phyloP scores from a whole-genome alignment of 2,888 invertebrate species.

The Stratiomys singularior region DNA sequence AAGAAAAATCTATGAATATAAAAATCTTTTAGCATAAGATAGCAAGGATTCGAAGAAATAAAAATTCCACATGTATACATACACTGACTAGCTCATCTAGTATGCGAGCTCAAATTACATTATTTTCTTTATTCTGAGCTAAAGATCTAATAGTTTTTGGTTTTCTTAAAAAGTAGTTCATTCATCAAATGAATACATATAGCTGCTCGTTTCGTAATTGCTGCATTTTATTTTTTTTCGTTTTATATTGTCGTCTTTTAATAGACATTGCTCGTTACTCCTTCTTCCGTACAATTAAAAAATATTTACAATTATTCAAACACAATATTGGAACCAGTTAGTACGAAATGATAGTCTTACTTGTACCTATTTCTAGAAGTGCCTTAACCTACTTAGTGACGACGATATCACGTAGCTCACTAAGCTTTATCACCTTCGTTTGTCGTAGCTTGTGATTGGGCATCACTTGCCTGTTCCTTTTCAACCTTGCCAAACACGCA shows the following conservation, averaged over 20 bases:
- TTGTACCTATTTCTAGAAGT: background rate
- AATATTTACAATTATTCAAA: background rate
- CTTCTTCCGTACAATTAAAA: background rate
- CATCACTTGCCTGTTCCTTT: slow-evolving; percentile 62
- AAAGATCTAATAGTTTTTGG: no score
- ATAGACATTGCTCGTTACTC: slow-evolving; percentile 4
- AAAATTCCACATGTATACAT: no score
- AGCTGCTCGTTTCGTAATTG: background rate
- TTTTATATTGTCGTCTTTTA: background rate
- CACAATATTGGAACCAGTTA: background rate
- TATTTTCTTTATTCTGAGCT: no score
- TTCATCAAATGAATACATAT: no score
- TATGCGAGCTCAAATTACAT: no score
- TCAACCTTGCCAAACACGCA: slow-evolving; percentile 63
- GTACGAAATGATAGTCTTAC: no score
- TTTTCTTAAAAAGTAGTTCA: no score
- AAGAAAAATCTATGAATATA: no score
- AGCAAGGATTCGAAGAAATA: no score
- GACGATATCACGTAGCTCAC: background rate
- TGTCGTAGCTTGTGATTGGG: slow-evolving; percentile 62
- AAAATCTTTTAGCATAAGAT: no score
- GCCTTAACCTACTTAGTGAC: background rate
- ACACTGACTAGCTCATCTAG: no score
- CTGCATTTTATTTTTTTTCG: background rate
- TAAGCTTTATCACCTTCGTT: slow-evolving; percentile 62